Percentiles rank a stretch among this genome's conserved stretches.
These are phyloP conservation scores for Atractosteus spatula DNA, from an alignment of 2,113 vertebrate species.

Conservation along the genomic window DNA sequence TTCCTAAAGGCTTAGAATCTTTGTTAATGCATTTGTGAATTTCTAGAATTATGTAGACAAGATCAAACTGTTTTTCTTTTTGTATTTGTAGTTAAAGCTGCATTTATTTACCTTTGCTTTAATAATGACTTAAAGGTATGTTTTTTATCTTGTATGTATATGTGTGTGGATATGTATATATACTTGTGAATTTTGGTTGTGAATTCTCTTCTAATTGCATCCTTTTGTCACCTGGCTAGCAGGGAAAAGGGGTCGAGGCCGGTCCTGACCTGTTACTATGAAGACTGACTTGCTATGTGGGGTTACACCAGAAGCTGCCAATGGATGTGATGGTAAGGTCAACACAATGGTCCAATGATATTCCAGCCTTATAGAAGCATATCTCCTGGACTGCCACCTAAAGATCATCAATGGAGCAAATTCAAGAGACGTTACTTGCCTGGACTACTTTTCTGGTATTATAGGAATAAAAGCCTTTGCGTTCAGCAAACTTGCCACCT, in stretches of 20 bases:
- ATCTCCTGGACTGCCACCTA: slow-evolving; percentile 65
- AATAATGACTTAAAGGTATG: background rate
- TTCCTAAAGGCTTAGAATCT: slow-evolving; percentile 31
- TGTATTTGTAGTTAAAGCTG: slow-evolving; percentile 8
- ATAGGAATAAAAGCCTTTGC: slow-evolving; percentile 39
- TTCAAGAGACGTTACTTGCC: slow-evolving; percentile 49
- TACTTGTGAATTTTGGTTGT: slow-evolving; percentile 13
- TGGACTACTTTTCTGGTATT: slow-evolving; percentile 33
- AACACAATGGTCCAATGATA: slow-evolving; percentile 71
- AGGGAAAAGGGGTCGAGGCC: slow-evolving; percentile 90
- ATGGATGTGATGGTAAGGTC: slow-evolving; percentile 90
- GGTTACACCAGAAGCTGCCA: slow-evolving; percentile 94
- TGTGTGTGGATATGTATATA: slow-evolving; percentile 21
- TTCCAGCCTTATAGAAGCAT: slow-evolving; percentile 91
- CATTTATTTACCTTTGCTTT: background rate
- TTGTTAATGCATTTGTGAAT: slow-evolving; percentile 36
- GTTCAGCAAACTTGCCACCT: slow-evolving; percentile 50
- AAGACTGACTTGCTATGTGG: slow-evolving; percentile 97
- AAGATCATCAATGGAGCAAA: slow-evolving; percentile 40
- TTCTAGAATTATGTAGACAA: slow-evolving; percentile 20
- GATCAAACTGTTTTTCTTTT: background rate
- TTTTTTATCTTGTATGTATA: slow-evolving; percentile 23
- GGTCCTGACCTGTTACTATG: slow-evolving; percentile 92
- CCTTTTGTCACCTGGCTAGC: slow-evolving; percentile 99
- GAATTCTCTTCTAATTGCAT: slow-evolving; percentile 80